phyloP scores from a whole-genome alignment of 2,797 vertebrate species.

The Molossus molossus region DNA sequence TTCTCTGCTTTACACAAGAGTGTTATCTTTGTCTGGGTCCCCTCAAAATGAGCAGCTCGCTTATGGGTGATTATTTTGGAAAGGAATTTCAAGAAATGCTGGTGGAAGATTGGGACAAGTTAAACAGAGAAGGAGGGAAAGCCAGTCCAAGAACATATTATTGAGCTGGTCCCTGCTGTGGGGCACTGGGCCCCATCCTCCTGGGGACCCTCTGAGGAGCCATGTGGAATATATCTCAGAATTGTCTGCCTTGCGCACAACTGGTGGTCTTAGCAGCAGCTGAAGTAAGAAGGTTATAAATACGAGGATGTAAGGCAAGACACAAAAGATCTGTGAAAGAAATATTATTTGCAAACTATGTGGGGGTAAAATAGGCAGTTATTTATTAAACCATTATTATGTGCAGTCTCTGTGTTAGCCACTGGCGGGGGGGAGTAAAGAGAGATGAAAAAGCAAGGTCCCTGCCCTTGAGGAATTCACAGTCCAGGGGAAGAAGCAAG shows the following conservation, averaged over 20 bases:
- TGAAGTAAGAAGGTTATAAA: slow-evolving; percentile 3
- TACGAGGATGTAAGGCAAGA: neutral
- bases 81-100: slow-evolving; percentile 22
- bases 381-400: slow-evolving; percentile 36
- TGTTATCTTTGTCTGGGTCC: neutral
- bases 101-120: neutral
- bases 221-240: neutral
- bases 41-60: neutral
- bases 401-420: neutral
- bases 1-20: neutral
- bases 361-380: neutral
- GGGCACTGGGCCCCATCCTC: neutral
- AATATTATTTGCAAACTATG: slow-evolving; percentile 14
- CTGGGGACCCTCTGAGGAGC: neutral
- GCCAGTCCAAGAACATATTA: neutral
- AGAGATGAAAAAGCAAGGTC: neutral
- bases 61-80: neutral
- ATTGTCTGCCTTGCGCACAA: neutral
- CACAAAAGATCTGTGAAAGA: neutral
- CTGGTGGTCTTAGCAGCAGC: slow-evolving; percentile 30
- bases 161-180: neutral
- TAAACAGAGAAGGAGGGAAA: neutral
- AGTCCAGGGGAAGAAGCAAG: neutral
- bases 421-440: neutral
- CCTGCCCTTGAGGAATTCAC: neutral